These are phyloP conservation scores for Embidobia sp. DNA, from an alignment of 2,888 invertebrate species.

Conservation along the genomic window DNA sequence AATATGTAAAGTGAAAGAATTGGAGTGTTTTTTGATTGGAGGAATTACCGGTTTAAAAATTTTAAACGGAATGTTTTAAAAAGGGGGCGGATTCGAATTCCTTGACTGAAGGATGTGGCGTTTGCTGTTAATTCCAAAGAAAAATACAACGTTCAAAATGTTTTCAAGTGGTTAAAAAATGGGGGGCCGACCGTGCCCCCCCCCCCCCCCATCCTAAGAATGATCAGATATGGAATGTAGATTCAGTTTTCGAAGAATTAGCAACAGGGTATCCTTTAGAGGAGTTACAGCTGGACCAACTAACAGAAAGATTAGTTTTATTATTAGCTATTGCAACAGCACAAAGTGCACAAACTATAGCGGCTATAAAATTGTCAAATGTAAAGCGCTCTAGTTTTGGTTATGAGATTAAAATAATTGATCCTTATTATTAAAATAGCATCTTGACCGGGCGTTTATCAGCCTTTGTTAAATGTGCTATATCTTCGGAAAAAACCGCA, in stretches of 20 bases:
- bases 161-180: conserved; percentile 67
- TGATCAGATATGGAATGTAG: conserved; percentile 46
- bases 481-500: conserved; percentile 12
- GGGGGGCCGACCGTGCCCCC: conserved; percentile 33
- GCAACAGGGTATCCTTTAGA: conserved; percentile 13
- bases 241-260: conserved; percentile 34
- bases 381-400: conserved; percentile 1
- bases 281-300: conserved; percentile 1
- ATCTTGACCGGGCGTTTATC: conserved; percentile 24
- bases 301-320: conserved; percentile 5
- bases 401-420: conserved; percentile 27
- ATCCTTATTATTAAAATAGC: conserved; percentile 50
- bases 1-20: not conserved
- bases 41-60: not conserved
- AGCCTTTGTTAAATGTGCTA: conserved; percentile 36
- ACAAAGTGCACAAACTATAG: conserved; percentile 29
- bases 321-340: conserved; percentile 22
- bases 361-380: conserved; percentile 42
- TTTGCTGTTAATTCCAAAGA: conserved; percentile 63
- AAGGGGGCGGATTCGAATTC: conserved; percentile 61
- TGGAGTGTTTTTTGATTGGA: not conserved
- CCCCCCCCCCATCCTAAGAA: conserved; percentile 47
- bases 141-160: conserved; percentile 48
- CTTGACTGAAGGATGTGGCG: conserved; percentile 68
- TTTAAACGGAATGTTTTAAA: conserved; percentile 32